Base-by-base conservation (phyloP, 2,888 invertebrate species). In the Camptogramma bilineatum region DNA sequence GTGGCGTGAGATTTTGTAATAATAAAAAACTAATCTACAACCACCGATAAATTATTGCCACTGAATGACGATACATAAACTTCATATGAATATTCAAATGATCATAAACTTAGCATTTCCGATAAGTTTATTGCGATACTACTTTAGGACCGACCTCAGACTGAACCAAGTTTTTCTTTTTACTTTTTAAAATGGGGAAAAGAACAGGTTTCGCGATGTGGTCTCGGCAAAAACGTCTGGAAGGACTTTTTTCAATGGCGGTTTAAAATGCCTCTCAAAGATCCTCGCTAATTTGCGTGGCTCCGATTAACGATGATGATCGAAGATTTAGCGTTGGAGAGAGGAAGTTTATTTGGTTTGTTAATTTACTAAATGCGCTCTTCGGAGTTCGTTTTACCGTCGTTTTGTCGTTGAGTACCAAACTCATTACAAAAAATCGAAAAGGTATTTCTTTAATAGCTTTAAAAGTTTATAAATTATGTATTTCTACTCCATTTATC, bases 211-310 rank as follows among this genome's bases (percentile, higher is more conserved):
- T 55, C 50, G 62, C 50, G 44, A 62, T 66, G 66, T 66, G 66
- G 66, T 69, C 67, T 66, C 54, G 58, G 64, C 70, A 69, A 70
- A 70, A 72, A 70, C 52, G 72, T 59, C 69, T 70, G 72, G 62
- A 63, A 63, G 57, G 64, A 56, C 66, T 56, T 64, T 71, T 68
- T 69, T 73, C 73, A 77, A 80, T 73, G 73, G 70, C 67, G 47
- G 59, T 66, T 66, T 28, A 60, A 58, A 71, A 64, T 63, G 52
- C 48, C 60, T 44, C 44, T 62, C 64, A 70, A 62, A 61, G 62
- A 47, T 21, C 18, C 21, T 19, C 4, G 52, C 68, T 69, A 73
- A 76, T 79, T 78, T 74, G 76, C 75, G 79, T 82, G 70, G 78
- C 79, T 69, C 60, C 65, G 54, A 66, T 73, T 75, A 70, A 76